Conservation (phyloP, 2,888 invertebrate species). For the Oxytorus armatus region DNA sequence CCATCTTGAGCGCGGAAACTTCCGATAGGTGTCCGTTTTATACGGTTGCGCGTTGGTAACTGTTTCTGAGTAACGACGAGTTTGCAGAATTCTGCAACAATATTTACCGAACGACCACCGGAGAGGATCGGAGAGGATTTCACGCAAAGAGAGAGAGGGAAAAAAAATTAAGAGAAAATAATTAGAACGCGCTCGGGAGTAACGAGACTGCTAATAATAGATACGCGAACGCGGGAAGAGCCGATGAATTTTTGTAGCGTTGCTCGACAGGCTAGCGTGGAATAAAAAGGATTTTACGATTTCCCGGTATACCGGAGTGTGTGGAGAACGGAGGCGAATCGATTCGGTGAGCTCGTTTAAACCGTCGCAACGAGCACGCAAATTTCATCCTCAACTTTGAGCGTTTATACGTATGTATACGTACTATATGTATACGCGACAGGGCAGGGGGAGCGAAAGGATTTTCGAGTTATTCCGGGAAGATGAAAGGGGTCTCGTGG, state of each 20-base stretch:
- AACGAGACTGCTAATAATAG: constrained; percentile 49
- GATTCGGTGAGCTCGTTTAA: constrained; percentile 60
- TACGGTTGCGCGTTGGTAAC: too few species aligned
- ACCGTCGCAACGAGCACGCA: not conserved
- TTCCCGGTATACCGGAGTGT: constrained; percentile 56
- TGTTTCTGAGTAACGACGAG: constrained; percentile 6
- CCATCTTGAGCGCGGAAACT: too few species aligned
- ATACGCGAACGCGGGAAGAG: constrained; percentile 25
- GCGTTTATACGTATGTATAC: not conserved
- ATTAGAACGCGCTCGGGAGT: constrained; percentile 6
- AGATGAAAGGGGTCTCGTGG: not conserved
- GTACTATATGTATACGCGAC: not conserved
- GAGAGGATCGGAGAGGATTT: constrained; percentile 5
- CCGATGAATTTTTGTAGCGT: too few species aligned
- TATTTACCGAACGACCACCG: constrained; percentile 17
- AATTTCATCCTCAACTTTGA: constrained; percentile 26
- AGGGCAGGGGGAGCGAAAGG: not conserved
- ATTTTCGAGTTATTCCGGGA: not conserved
- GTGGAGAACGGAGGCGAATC: constrained; percentile 52
- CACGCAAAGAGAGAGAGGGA: not conserved
- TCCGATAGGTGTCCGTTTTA: too few species aligned
- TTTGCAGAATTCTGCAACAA: constrained; percentile 23
- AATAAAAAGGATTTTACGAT: constrained; percentile 56
- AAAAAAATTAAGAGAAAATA: not conserved
- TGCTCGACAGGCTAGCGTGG: too few species aligned